Base-by-base conservation (phyloP, 1,140 invertebrate genomes). In the Marisa cornuarietis region DNA sequence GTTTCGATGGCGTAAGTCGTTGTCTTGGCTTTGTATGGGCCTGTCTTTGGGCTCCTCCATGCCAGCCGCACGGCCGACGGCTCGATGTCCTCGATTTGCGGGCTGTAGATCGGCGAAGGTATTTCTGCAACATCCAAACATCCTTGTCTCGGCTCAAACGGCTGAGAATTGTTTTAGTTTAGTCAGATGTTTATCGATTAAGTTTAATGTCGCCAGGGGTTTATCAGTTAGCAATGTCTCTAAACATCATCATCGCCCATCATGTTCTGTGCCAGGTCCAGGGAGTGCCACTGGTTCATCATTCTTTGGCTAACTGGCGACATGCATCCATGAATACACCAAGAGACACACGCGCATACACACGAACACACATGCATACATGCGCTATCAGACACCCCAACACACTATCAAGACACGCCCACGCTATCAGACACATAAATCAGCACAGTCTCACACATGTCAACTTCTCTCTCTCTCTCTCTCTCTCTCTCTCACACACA, bases 1-100 rank as follows among this genome's bases (percentile, higher is more conserved):
- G 80, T 83, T 77, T 89, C 87, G 16, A 88, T 75, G 54, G 84
- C 81, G 76, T 88, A 89, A 11, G 84, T 84, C n/a, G 84, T 51
- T 26, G 83, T 82, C 81, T 81, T 81, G 22, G 80, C 78, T 66
- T 81, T 82, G 71, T 83, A 84, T 11, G 84, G 62, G 31, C 79
- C 76, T 8, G 71, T 69, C 20, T 68, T 42, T 9, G 81, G 82
- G 77, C 49, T 83, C 72, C 76, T 79, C 87, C 88, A 88, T 9
- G 82, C 81, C 42, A 89, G 76, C n/a, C 82, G 85, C 1, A 89
- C 68, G 20, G 84, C 83, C 2, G 84, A 84, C 22, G 79, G 78
- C 65, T 89, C 86, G 24, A 84, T 79, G 49, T 89, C 87, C 61
- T 84, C 85, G 62, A 89, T 85, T 62, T 86, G 84, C 22, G 87